A percentile compares a stretch with the other conserved stretches of the same genome.
Conservation (phyloP, 1,140 invertebrate species). For the Globodera rostochiensis region DNA sequence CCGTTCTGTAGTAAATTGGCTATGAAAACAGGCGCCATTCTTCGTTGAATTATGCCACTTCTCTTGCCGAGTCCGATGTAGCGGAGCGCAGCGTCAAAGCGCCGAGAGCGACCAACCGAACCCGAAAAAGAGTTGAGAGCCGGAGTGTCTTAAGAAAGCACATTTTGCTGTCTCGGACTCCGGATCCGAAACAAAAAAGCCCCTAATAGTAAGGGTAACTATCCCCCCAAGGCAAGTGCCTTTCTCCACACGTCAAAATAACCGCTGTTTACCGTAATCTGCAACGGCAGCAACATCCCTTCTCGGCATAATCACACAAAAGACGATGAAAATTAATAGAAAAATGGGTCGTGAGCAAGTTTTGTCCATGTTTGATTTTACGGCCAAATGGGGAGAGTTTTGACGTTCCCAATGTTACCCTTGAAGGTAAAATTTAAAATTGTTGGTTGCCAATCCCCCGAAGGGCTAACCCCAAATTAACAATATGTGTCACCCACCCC, state of each 20-base stretch:
- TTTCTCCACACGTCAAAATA: too few relatives aligned
- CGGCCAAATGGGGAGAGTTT: neutral
- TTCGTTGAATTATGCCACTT: neutral
- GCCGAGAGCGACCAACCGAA: neutral
- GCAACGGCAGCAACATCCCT: too few relatives aligned
- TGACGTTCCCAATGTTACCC: too few relatives aligned
- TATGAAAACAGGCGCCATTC: neutral
- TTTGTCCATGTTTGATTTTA: neutral
- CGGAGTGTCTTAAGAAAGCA: neutral
- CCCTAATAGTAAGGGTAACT: too few relatives aligned
- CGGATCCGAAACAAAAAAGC: too few relatives aligned
- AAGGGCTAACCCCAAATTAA: neutral
- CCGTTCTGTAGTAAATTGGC: constrained; percentile 8
- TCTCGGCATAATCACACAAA: neutral
- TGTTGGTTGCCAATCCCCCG: neutral
- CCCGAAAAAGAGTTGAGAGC: neutral
- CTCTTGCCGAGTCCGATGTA: constrained; percentile 25
- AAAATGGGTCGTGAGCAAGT: neutral
- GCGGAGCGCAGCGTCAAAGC: neutral
- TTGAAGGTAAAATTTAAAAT: neutral
- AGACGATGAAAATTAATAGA: neutral
- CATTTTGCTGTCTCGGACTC: neutral
- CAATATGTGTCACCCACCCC: too few relatives aligned
- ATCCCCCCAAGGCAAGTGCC: too few relatives aligned
- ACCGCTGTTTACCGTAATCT: neutral